Conservation (phyloP, 1,140 invertebrate genomes). For the Plutomurus gul region DNA sequence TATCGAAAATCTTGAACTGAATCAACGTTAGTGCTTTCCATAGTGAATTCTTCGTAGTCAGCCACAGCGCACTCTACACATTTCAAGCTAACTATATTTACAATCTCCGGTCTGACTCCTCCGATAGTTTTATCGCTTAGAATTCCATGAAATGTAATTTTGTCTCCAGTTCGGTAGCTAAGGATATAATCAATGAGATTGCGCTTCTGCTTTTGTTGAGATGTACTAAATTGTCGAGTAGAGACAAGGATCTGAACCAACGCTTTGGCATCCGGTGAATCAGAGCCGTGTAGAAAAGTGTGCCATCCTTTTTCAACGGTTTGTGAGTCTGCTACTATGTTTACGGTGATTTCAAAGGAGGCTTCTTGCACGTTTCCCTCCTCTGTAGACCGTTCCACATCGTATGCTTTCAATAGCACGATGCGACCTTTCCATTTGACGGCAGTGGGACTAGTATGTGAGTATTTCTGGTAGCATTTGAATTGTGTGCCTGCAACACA, state of each 20-base stretch:
- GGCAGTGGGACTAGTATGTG: neutral
- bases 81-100: constrained; percentile 18
- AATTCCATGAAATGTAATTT: constrained; percentile 41
- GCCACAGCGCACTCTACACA: constrained; percentile 33
- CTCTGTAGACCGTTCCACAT: neutral
- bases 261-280: neutral
- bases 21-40: neutral
- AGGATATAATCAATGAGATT: constrained; percentile 35
- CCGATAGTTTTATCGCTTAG: constrained; percentile 21
- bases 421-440: constrained; percentile 39
- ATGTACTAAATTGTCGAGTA: neutral
- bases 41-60: constrained; percentile 13
- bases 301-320: neutral
- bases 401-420: neutral
- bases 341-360: constrained; percentile 15
- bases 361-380: neutral
- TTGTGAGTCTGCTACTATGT: neutral
- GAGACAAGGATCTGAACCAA: neutral
- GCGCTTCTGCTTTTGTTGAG: constrained; percentile 4
- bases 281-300: neutral
- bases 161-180: constrained; percentile 40
- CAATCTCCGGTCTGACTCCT: constrained; percentile 32
- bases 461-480: constrained; percentile 28
- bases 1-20: neutral
- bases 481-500: constrained; percentile 40